Conservation (phyloP, 1,140 invertebrate genomes). For the Antheraea mylitta region DNA sequence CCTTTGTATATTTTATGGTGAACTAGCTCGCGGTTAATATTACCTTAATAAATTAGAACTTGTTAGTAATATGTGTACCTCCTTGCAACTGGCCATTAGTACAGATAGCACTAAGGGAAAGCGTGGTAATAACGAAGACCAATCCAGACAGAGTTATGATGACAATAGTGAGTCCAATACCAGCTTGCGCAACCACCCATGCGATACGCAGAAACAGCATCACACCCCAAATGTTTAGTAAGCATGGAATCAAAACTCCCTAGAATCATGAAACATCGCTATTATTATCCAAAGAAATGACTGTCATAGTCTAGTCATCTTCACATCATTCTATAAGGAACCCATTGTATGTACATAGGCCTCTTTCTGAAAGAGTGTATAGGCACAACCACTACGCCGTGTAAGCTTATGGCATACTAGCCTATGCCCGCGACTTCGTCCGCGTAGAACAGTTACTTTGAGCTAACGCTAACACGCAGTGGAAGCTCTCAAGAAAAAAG, state of each 20-base stretch:
- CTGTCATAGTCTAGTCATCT: too few species aligned
- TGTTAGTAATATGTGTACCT: slow-evolving; percentile 79
- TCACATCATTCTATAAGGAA: too few species aligned
- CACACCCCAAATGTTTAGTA: slow-evolving; percentile 93
- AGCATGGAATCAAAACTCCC: slow-evolving; percentile 90
- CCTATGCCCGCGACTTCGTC: too few species aligned
- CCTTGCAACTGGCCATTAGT: slow-evolving; percentile 99
- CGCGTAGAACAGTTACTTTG: too few species aligned
- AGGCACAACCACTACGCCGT: too few species aligned
- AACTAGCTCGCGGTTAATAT: background rate
- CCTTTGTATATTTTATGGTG: background rate
- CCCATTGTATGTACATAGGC: too few species aligned
- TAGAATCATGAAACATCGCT: slow-evolving; percentile 46
- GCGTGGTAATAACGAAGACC: slow-evolving; percentile 95
- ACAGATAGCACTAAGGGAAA: slow-evolving; percentile 97
- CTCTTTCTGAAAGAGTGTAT: too few species aligned
- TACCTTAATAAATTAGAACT: background rate
- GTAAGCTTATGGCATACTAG: too few species aligned
- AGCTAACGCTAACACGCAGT: too few species aligned
- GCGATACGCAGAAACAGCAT: slow-evolving; percentile 91
- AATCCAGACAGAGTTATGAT: slow-evolving; percentile 94
- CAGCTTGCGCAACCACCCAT: slow-evolving; percentile 92
- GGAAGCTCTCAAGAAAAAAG: too few species aligned
- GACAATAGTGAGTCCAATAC: slow-evolving; percentile 84
- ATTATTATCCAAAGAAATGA: background rate